phyloP scores from a whole-genome alignment of 2,888 invertebrate genomes.

The Meiosimyza platycephala region DNA sequence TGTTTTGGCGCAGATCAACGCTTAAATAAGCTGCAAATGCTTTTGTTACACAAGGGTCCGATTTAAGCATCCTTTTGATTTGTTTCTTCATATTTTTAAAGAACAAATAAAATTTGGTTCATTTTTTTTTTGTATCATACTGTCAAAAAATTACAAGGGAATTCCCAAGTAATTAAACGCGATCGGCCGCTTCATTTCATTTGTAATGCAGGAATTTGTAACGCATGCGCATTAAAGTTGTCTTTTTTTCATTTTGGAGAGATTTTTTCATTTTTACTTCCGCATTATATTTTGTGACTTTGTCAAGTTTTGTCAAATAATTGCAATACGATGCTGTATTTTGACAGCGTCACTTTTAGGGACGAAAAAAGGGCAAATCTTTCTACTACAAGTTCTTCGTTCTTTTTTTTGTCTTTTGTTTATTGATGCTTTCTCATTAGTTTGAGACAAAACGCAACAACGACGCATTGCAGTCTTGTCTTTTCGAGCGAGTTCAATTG shows the following conservation, averaged over 20 bases:
- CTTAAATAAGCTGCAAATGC: constrained; percentile 24
- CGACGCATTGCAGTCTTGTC: constrained; percentile 4
- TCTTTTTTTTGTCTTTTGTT: background rate
- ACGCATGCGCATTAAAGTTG: background rate
- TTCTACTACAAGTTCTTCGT: background rate
- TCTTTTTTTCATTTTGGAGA: no score
- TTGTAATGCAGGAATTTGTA: background rate
- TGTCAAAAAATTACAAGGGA: constrained; percentile 8
- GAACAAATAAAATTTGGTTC: background rate
- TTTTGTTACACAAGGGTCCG: constrained; percentile 20
- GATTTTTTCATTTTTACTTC: background rate
- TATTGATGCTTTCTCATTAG: constrained; percentile 19
- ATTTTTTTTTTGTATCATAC: constrained; percentile 1
- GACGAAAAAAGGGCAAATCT: constrained; percentile 2
- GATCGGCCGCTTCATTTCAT: background rate
- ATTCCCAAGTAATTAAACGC: constrained; percentile 22
- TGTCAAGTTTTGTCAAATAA: constrained; percentile 15
- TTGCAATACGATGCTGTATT: constrained; percentile 31
- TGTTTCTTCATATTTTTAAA: background rate
- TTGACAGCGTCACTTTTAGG: constrained; percentile 21
- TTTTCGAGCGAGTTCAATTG: constrained; percentile 2
- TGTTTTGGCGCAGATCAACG: constrained; percentile 22
- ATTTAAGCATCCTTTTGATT: background rate
- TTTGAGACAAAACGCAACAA: background rate
- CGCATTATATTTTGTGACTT: constrained; percentile 17